A percentile compares a stretch with the other conserved stretches of the same genome.
Evolutionary conservation across 2,113 vertebrate genomes (phyloP).

Genomic region (Brachyhypopomus gauderio): DNA sequence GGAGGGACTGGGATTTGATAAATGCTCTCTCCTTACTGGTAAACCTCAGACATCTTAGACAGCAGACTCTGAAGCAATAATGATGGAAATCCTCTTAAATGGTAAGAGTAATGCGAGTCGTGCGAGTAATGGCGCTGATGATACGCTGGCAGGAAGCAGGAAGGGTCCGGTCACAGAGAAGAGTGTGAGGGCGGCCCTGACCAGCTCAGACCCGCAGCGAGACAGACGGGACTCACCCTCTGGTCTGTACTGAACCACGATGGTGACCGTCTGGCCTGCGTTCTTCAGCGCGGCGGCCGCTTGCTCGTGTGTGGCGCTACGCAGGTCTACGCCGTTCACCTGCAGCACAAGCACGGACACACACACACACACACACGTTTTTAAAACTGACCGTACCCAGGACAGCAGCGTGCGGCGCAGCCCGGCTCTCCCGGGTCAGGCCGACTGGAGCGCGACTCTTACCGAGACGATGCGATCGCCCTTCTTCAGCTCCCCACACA

Average conservation of each 20-base stretch:
- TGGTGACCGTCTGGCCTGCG: slow-evolving; percentile 92
- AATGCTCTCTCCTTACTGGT: not conserved
- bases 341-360: slow-evolving; percentile 53
- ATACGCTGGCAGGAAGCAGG: not conserved
- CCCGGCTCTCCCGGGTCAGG: too few relatives aligned
- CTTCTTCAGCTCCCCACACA: slow-evolving; percentile 94
- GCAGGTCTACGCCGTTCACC: slow-evolving; percentile 94
- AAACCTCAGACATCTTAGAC: not conserved
- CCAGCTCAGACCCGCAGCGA: not conserved
- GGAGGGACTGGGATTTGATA: not conserved
- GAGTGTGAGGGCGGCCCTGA: not conserved
- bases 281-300: slow-evolving; percentile 94
- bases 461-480: slow-evolving; percentile 97
- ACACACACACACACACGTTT: slow-evolving; percentile 13
- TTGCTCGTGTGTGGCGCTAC: slow-evolving; percentile 93
- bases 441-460: slow-evolving; percentile 52
- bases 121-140: not conserved
- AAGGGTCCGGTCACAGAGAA: not conserved
- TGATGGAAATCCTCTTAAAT: not conserved
- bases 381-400: too few relatives aligned
- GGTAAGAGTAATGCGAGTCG: too few relatives aligned
- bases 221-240: slow-evolving; percentile 80
- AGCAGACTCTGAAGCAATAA: not conserved
- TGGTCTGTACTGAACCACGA: slow-evolving; percentile 92
- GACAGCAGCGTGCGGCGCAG: too few relatives aligned